A percentile compares a stretch with the other conserved stretches of the same genome.
Conservation (phyloP, 2,888 invertebrate genomes). For the Apotomis betuletana region DNA sequence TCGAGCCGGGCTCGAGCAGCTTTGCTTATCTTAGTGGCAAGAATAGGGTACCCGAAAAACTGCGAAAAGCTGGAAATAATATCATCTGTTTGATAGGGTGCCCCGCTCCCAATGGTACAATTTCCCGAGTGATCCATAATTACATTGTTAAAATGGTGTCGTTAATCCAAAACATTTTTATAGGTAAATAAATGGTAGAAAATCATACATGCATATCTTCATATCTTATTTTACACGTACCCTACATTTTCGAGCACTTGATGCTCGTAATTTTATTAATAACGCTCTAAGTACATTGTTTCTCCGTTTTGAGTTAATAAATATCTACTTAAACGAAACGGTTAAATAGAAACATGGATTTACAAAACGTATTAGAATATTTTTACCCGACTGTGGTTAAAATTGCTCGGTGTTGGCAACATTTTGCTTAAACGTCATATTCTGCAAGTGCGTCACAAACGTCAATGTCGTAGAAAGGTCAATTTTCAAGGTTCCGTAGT, state of each 20-base stretch:
- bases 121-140: neutral
- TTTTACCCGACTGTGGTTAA: neutral
- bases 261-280: too few species aligned
- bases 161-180: neutral
- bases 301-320: too few species aligned
- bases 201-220: too few species aligned
- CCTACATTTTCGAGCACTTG: too few species aligned
- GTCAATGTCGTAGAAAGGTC: slow-evolving; percentile 63
- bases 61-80: slow-evolving; percentile 19
- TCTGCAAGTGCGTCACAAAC: slow-evolving; percentile 39
- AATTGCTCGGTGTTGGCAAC: slow-evolving; percentile 45
- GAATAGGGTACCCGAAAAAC: slow-evolving; percentile 22
- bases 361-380: neutral
- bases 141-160: neutral
- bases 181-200: too few species aligned
- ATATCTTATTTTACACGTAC: too few species aligned
- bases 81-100: slow-evolving; percentile 24
- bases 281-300: too few species aligned
- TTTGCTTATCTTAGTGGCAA: slow-evolving; percentile 12
- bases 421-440: slow-evolving; percentile 43
- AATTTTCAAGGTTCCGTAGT: slow-evolving; percentile 35
- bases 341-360: neutral
- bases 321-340: too few species aligned
- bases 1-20: neutral
- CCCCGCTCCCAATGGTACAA: neutral